These are phyloP conservation scores for Drosophila ohnishii DNA, from an alignment of 1,140 invertebrate species.

Conservation along the genomic window DNA sequence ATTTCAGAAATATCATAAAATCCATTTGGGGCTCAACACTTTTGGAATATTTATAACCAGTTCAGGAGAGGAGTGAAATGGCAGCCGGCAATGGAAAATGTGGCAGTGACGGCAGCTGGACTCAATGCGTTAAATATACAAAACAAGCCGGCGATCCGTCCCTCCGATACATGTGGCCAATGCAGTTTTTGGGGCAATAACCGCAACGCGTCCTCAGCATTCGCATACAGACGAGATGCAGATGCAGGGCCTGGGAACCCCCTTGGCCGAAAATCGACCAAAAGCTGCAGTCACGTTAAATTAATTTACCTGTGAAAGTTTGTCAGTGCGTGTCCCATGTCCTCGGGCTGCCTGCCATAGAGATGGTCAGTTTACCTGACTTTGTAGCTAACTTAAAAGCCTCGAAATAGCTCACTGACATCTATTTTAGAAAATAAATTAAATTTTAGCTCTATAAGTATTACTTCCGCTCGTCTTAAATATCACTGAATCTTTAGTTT, in stretches of 20 bases:
- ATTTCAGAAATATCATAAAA: slow-evolving; percentile 46
- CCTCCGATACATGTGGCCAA: slow-evolving; percentile 39
- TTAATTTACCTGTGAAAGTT: slow-evolving; percentile 67
- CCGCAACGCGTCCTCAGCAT: slow-evolving; percentile 69
- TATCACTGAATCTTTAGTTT: not conserved
- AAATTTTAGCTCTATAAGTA: not conserved
- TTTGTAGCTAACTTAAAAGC: not conserved
- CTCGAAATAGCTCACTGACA: not conserved
- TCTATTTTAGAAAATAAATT: not conserved
- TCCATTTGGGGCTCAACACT: slow-evolving; percentile 51
- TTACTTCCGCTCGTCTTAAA: not conserved
- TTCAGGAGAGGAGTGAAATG: not conserved
- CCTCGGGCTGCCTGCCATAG: slow-evolving; percentile 11
- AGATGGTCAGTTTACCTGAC: slow-evolving; percentile 12
- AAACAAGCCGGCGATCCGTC: slow-evolving; percentile 19
- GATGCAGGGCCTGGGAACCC: slow-evolving; percentile 13
- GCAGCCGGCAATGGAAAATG: not conserved
- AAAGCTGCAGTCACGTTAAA: slow-evolving; percentile 80
- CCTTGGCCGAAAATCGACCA: slow-evolving; percentile 76
- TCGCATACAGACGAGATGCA: slow-evolving; percentile 50
- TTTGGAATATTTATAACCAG: slow-evolving; percentile 65
- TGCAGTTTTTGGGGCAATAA: slow-evolving; percentile 70
- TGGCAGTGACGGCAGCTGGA: slow-evolving; percentile 32
- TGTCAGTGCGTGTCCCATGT: slow-evolving; percentile 25
- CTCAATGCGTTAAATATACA: slow-evolving; percentile 78